These are phyloP conservation scores for Ophthalmolycus amberensis DNA, from an alignment of 2,113 vertebrate species.

Conservation along the genomic window DNA sequence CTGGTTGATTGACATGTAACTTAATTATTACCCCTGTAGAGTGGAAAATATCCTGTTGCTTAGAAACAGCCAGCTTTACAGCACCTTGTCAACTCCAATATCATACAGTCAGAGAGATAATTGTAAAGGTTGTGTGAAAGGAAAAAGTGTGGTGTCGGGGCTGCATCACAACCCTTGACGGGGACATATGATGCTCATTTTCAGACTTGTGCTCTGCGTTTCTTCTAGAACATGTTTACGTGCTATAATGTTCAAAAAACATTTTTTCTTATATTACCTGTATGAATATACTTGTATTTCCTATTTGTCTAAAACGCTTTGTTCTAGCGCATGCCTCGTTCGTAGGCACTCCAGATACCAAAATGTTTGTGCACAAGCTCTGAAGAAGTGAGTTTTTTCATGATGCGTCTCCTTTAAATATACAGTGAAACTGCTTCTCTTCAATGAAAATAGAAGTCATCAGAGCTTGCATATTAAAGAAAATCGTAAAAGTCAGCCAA, in stretches of 20 bases:
- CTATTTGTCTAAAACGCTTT: background rate
- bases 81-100: slow-evolving; percentile 10
- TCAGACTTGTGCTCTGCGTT: no score
- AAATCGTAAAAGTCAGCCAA: background rate
- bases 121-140: background rate
- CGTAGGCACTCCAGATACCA: background rate
- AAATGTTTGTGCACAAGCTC: background rate
- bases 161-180: background rate
- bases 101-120: slow-evolving; percentile 32
- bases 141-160: background rate
- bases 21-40: slow-evolving; percentile 57
- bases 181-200: no score
- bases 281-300: background rate
- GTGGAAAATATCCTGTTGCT: slow-evolving; percentile 51
- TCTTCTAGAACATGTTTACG: no score
- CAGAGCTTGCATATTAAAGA: background rate
- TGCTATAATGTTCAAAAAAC: no score
- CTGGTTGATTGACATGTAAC: slow-evolving; percentile 52
- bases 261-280: no score
- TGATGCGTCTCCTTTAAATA: background rate
- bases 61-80: slow-evolving; percentile 45
- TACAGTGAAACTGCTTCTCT: background rate
- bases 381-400: background rate
- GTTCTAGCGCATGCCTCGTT: background rate
- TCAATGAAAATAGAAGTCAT: background rate